Percentiles rank a stretch among this genome's conserved stretches.
phyloP scores from a whole-genome alignment of 2,113 vertebrate genomes.

The Tinamus guttatus region DNA sequence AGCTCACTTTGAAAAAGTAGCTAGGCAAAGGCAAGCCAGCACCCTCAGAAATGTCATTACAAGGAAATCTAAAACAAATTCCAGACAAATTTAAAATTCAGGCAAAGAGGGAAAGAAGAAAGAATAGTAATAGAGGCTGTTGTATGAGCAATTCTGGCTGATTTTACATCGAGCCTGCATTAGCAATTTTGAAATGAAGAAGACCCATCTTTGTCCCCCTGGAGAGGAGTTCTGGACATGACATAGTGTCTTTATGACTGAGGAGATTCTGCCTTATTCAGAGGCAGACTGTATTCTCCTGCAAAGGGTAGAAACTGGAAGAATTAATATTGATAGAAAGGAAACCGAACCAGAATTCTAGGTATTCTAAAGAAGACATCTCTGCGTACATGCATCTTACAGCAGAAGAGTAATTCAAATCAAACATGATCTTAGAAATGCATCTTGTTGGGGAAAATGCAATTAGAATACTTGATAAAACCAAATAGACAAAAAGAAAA shows the following conservation, averaged over 20 bases:
- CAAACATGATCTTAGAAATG: neutral
- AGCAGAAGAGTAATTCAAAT: conserved; percentile 10
- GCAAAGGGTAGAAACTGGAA: neutral
- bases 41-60: neutral
- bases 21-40: neutral
- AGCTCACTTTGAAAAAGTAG: neutral
- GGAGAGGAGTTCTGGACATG: neutral
- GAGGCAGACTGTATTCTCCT: neutral
- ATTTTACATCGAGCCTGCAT: neutral
- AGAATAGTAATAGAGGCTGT: neutral
- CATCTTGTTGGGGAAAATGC: neutral
- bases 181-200: conserved; percentile 4
- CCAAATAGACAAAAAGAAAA: neutral
- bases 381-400: neutral
- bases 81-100: neutral
- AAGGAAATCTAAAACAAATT: neutral
- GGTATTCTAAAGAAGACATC: neutral
- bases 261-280: conserved; percentile 5
- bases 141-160: neutral
- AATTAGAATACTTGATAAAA: neutral
- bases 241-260: neutral
- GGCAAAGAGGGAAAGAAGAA: neutral
- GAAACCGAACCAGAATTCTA: neutral
- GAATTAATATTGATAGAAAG: neutral
- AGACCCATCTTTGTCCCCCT: neutral